These are phyloP conservation scores for Erinaceus europaeus DNA, from an alignment of 2,113 vertebrate species.

Conservation along the genomic window DNA sequence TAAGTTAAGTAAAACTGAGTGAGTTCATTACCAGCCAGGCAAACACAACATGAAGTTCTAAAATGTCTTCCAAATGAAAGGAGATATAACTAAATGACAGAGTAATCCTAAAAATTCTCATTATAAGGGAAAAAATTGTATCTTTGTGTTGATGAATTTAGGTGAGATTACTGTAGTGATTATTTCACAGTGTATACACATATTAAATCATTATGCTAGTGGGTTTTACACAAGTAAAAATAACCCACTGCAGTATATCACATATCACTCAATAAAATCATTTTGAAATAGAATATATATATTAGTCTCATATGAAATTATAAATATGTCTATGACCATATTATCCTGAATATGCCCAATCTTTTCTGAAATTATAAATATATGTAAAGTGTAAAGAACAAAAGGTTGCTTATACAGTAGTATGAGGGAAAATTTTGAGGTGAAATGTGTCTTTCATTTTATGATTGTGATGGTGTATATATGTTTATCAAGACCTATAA, in stretches of 20 bases:
- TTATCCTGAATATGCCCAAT: too few species aligned
- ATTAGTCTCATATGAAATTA: too few species aligned
- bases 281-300: too few species aligned
- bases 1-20: background rate
- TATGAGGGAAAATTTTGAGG: background rate
- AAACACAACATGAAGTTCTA: background rate
- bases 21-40: background rate
- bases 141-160: background rate
- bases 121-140: background rate
- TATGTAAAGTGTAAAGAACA: slow-evolving; percentile 6
- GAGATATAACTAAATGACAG: background rate
- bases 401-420: background rate
- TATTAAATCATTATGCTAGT: too few species aligned
- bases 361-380: slow-evolving; percentile 19
- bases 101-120: background rate
- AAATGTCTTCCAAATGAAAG: slow-evolving; percentile 5
- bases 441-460: background rate
- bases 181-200: too few species aligned
- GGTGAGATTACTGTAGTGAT: too few species aligned
- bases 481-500: background rate
- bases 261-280: too few species aligned
- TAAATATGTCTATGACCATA: too few species aligned
- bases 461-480: background rate
- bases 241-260: too few species aligned
- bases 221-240: too few species aligned